Evolutionary conservation across 2,797 vertebrate species (phyloP).

Genomic region (Coranthus polyacanthus): DNA sequence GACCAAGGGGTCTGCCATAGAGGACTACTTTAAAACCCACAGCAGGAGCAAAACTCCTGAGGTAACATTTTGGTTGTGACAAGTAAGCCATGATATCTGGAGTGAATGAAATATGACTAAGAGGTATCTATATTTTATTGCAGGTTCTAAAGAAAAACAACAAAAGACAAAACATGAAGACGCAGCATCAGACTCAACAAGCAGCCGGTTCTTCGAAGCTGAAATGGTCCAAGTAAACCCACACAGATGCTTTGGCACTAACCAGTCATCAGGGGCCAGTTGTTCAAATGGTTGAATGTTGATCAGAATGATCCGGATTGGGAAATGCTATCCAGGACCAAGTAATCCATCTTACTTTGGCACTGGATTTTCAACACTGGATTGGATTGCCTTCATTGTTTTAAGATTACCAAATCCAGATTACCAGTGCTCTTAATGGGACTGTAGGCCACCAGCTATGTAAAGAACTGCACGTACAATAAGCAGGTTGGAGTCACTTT

Average conservation of each 20-base stretch:
- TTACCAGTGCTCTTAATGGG: too few relatives aligned
- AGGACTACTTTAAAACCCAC: slow-evolving; percentile 83
- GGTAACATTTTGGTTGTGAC: slow-evolving; percentile 43
- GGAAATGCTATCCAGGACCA: too few relatives aligned
- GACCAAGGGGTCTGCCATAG: slow-evolving; percentile 86
- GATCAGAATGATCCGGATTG: too few relatives aligned
- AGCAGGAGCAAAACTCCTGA: slow-evolving; percentile 57
- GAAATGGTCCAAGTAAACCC: slow-evolving; percentile 26
- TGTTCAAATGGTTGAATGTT: too few relatives aligned
- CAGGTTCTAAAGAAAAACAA: slow-evolving; percentile 72
- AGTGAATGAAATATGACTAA: neutral
- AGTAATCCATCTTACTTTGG: too few relatives aligned
- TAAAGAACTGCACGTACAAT: too few relatives aligned
- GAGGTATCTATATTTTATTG: neutral
- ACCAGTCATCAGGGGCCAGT: slow-evolving; percentile 55
- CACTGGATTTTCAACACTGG: too few relatives aligned
- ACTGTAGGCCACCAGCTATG: too few relatives aligned
- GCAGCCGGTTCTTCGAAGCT: slow-evolving; percentile 69
- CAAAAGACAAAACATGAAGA: slow-evolving; percentile 80
- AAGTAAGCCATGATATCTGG: neutral
- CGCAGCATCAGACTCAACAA: slow-evolving; percentile 67
- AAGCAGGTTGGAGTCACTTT: too few relatives aligned
- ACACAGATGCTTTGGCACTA: slow-evolving; percentile 80
- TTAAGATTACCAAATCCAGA: too few relatives aligned
- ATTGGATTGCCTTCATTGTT: too few relatives aligned